Base-by-base conservation (phyloP, 53 echinoderm and acorn worm genomes). In the Hippasteria phrygiana region DNA sequence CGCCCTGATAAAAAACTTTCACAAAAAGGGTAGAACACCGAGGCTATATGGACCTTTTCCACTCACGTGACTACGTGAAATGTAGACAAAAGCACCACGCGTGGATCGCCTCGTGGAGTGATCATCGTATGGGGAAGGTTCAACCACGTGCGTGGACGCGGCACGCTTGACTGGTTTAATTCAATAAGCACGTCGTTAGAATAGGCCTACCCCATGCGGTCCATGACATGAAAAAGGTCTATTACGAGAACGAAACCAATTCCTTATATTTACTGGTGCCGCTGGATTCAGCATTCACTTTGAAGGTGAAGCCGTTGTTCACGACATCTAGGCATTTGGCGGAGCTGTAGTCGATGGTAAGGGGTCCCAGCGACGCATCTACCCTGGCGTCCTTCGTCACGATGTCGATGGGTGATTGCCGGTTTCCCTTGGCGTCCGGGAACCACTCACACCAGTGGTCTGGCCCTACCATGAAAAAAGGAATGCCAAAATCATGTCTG, bases 371-470 rank as follows among this genome's bases (percentile, higher is more conserved):
- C 12, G 59, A 26, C 4, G 74, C 12, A 74, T 92, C 90, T 1
- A 76, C 88, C 75, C 74, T 54, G 10, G 63, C 87, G 18, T 75
- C 72, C 40, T 78, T 88, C 7, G 94, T 96, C 5, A 88, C 88
- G 70, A 96, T 96, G 72, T 94, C 80, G 28, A 96, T 90, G 3
- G 97, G 97, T 13, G 97, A 96, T 54, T 96, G 96, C 0, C 95
- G 73, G 37, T 90, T 88, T 2, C 96, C 95, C 10, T 74, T 82
- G 13, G 96, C 96, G 2, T 88, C 62, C 0, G 93, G 92, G 84
- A 75, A 96, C 14, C 86, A 80, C 75, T 93, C 65, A 24, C 83
- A 81, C 96, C 96, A 96, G 36, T 81, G 24, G 2, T 33, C 43
- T 10, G 96, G 96, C 12, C 88, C 96, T 96, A 59, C 46, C 5